Evolutionary conservation across 2,888 invertebrate species (phyloP).

Genomic region (Periphyllus acericola): DNA sequence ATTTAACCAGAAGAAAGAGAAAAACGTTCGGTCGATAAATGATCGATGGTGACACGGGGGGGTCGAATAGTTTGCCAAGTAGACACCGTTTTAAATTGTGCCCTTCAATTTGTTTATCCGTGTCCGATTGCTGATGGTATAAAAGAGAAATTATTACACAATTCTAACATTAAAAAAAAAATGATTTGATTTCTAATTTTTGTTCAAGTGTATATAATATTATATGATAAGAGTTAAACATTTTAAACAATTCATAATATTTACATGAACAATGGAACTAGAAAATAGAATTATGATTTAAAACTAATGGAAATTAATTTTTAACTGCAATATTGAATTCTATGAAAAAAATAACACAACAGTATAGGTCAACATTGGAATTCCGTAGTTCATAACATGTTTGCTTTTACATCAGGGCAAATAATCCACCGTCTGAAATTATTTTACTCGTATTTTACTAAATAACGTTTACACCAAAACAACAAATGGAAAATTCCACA

Average conservation of each 20-base stretch:
- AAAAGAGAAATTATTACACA: neutral
- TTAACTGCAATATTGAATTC: too few species aligned
- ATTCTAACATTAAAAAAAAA: neutral
- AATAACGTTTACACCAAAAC: too few species aligned
- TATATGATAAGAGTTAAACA: neutral
- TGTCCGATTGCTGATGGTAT: neutral
- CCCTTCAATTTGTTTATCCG: neutral
- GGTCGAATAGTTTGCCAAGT: neutral
- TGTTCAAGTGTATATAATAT: neutral
- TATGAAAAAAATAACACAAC: too few species aligned
- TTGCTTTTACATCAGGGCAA: neutral
- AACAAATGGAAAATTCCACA: too few species aligned
- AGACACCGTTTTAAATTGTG: neutral
- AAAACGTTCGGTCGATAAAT: neutral
- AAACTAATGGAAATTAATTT: too few species aligned
- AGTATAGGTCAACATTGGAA: neutral
- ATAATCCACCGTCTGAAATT: neutral
- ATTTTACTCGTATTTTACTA: too few species aligned
- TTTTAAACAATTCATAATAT: too few species aligned
- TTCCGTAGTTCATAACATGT: neutral
- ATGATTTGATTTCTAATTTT: neutral
- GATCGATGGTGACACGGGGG: neutral
- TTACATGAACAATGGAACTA: too few species aligned
- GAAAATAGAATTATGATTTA: too few species aligned
- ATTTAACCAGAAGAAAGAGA: neutral